phyloP scores from a whole-genome alignment of 2,888 invertebrate species.

The Euclidia mi region DNA sequence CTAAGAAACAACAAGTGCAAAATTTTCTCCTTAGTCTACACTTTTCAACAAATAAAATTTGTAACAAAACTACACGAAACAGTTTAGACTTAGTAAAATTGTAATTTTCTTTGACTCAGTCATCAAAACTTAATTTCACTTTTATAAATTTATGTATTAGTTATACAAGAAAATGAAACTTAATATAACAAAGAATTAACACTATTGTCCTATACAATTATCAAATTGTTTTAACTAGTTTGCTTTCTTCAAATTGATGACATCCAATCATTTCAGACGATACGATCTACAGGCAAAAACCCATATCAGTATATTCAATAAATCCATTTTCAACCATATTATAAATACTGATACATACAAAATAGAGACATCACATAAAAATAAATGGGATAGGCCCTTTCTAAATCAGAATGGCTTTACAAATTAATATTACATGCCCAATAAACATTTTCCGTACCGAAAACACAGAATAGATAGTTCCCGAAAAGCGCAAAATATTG shows the following conservation, averaged over 20 bases:
- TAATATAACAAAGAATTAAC: constrained; percentile 5
- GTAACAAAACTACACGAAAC: neutral
- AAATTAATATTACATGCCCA: constrained; percentile 42
- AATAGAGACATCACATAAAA: neutral
- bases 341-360: too few relatives aligned
- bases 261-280: too few relatives aligned
- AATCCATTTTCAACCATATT: too few relatives aligned
- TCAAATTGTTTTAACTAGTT: constrained; percentile 3
- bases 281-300: too few relatives aligned
- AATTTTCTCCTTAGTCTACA: too few relatives aligned
- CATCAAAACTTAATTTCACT: constrained; percentile 4
- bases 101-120: neutral
- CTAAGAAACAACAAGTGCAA: too few relatives aligned
- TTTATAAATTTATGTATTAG: too few relatives aligned
- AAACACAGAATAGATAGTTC: too few relatives aligned
- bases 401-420: constrained; percentile 16
- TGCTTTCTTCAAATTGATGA: too few relatives aligned
- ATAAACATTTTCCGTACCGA: constrained; percentile 28
- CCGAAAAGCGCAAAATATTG: constrained; percentile 30
- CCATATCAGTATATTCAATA: too few relatives aligned
- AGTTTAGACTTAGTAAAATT: neutral
- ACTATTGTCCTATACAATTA: constrained; percentile 1
- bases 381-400: neutral
- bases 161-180: too few relatives aligned
- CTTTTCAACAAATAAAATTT: neutral